Percentiles rank a stretch among this genome's conserved stretches.
phyloP scores from a whole-genome alignment of 64 coral and sea anemone species.

The Pachyseris speciosa region DNA sequence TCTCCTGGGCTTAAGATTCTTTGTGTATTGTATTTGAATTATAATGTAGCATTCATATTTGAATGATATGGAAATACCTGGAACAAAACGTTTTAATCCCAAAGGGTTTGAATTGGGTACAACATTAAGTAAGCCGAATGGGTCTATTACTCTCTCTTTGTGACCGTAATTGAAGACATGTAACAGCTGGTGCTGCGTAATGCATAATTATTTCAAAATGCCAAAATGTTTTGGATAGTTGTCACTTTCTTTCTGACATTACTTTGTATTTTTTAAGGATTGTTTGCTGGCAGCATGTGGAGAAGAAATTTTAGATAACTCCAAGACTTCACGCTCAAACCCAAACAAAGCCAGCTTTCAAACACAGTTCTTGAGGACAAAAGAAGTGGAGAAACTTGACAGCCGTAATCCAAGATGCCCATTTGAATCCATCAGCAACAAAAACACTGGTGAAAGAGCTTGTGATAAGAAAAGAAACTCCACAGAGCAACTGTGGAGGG shows the following conservation, averaged over 20 bases:
- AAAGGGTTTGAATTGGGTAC: too few relatives aligned
- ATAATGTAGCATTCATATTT: too few relatives aligned
- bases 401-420: neutral
- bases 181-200: too few relatives aligned
- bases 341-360: neutral
- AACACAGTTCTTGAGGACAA: conserved; percentile 2
- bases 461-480: neutral
- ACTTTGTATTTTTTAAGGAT: conserved; percentile 29
- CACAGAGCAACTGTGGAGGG: neutral
- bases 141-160: too few relatives aligned
- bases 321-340: neutral
- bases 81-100: too few relatives aligned
- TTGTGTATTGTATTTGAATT: too few relatives aligned
- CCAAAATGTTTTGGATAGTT: neutral
- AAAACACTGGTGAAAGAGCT: neutral
- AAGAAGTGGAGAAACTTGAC: neutral
- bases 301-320: neutral
- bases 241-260: neutral
- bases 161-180: too few relatives aligned
- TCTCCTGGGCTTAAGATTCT: too few relatives aligned
- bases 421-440: neutral
- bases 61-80: too few relatives aligned
- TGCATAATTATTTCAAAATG: too few relatives aligned
- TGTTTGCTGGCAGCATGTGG: conserved; percentile 63
- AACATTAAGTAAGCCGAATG: too few relatives aligned